Base-by-base conservation (phyloP, 2,888 invertebrate genomes). In the Drosophila colorata region DNA sequence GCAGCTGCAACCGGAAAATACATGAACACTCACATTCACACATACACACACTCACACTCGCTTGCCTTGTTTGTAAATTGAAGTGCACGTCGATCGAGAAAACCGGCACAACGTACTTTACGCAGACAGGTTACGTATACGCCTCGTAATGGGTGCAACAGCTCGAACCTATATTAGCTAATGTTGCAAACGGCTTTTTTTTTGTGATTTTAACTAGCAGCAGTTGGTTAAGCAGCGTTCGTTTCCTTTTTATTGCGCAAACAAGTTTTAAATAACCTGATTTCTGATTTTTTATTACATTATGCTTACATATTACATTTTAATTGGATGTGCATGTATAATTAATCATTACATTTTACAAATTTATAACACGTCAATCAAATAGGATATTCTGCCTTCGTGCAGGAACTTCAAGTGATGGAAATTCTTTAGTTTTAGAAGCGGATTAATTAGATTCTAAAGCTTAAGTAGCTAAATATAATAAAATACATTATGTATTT, bases 81-180 rank as follows among this genome's bases (percentile, higher is more conserved):
- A 84, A 87, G 83, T 87, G 81, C 80, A 74, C 46, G 84, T 84
- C 74, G 81, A 84, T 87, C 68, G 77, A 68, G 77, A 35, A 70
- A 84, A 81, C 77, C 77, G 72, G 83, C 81, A 87, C 83, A 84
- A 81, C 63, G 81, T 68, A 71, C 84, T 58, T 23, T 33, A 65
- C 65, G 59, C 70, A 67, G 59, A 16, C 66, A 67, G 61, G 80
- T 80, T 80, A 83, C 78, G 86, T 86, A 83, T 78, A 74, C 86
- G 81, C 74, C 65, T 38, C 51, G 72, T 69, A 57, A 48, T 58
- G 58, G 55, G 28, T 59, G 43, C 58, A 56, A 58, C 56, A 55
- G 43, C 56, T 52, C 56, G 25, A 56, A 59, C 49, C 47, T 63
- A 75, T 63, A 84, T 86, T 81, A 87, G 83, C 87, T 79, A 87